Evolutionary conservation across 2,888 invertebrate species (phyloP).

Genomic region (Machimus rusticus): DNA sequence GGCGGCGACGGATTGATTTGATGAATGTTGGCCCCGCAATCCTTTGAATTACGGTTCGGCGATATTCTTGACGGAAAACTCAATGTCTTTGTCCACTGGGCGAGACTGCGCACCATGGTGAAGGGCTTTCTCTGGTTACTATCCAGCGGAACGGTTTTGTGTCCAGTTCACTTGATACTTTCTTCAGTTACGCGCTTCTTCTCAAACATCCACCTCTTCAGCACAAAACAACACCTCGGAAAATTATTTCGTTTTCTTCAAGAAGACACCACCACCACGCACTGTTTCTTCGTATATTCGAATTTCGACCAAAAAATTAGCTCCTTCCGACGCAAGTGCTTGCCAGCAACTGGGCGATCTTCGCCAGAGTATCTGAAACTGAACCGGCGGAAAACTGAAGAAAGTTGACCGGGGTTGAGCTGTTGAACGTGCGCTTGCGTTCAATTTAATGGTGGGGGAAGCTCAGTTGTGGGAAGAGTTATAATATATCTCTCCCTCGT

Average conservation of each 20-base stretch:
- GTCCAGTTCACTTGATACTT: neutral
- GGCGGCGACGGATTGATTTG: conserved; percentile 65
- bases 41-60: conserved; percentile 80
- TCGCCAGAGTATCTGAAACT: neutral
- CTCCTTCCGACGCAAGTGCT: conserved; percentile 2
- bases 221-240: neutral
- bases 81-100: conserved; percentile 90
- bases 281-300: neutral
- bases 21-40: conserved; percentile 70
- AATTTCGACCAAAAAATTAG: neutral
- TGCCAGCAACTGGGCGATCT: neutral
- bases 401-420: neutral
- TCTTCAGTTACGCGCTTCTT: neutral
- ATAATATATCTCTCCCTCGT: neutral
- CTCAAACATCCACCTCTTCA: neutral
- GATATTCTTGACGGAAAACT: conserved; percentile 88
- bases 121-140: conserved; percentile 42
- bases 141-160: neutral
- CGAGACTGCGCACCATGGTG: conserved; percentile 85
- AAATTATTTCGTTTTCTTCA: neutral
- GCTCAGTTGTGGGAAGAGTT: neutral
- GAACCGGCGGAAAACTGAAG: neutral
- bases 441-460: neutral
- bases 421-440: neutral
- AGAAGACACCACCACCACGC: neutral